Base-by-base conservation (phyloP, 1,140 invertebrate species). In the Galendromus occidentalis region DNA sequence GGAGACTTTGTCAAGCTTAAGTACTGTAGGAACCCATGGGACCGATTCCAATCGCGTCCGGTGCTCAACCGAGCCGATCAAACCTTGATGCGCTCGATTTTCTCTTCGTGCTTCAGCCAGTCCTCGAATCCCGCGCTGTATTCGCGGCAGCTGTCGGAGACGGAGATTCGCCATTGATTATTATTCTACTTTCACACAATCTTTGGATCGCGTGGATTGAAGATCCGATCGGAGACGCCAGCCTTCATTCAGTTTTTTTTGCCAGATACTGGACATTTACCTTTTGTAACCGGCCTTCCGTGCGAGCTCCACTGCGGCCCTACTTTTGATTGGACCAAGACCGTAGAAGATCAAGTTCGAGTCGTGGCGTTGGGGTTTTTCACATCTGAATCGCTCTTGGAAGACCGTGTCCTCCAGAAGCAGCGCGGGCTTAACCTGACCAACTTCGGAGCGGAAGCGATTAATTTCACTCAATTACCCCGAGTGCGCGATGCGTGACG, bases 341-440 rank as follows among this genome's bases (percentile, higher is more conserved):
- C 51, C 51, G 51, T 59, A 59, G 33, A 59, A 59, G 51, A 59
- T 59, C 25, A 59, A 22, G 9, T 59, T 59, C 22, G 51, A 29
- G 22, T 59, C 51, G 33, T 59, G 51, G 25, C 33, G 25, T 14
- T 29, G 51, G 25, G 51, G 51, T 25, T 59, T 59, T 22, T 59
- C 51, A 25, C 51, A 59, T 17, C 51, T 17, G 20, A 59, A 59
- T 12, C 51, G 51, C 25, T 59, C 51, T 33, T 59, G 51, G 22
- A 59, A 59, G 17, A 59, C 33, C 2, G 25, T 33, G 22, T 59
- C 51, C 14, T 59, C 51, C 25, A 59, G 51, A 9, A 59, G 51
- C 51, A 59, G 51, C 14, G 51, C 51, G 14, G 14, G 51, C 22
- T 59, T 59, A 14, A 59, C 51, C 51, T 59, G 51, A 59, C 51